Conservation (phyloP, 2,888 invertebrate genomes). For the Litoditis marina region DNA sequence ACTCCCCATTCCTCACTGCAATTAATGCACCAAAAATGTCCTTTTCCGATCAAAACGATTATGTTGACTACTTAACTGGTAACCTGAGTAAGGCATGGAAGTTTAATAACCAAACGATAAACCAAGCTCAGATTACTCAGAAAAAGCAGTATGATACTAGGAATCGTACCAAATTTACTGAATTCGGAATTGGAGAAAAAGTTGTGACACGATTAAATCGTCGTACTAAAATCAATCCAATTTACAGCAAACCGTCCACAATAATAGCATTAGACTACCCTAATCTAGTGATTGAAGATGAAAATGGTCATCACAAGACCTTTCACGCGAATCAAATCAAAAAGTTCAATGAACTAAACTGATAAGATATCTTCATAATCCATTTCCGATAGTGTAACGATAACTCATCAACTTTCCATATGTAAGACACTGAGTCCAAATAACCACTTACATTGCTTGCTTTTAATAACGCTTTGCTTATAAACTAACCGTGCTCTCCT, state of each 20-base stretch:
- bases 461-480: too few relatives aligned
- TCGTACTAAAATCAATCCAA: neutral
- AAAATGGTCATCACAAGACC: neutral
- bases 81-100: neutral
- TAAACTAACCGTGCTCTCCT: too few relatives aligned
- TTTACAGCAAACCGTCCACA: neutral
- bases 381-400: too few relatives aligned
- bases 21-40: neutral
- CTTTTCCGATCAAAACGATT: neutral
- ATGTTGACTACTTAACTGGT: neutral
- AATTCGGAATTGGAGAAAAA: neutral
- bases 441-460: too few relatives aligned
- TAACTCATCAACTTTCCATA: too few relatives aligned
- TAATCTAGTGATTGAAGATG: neutral
- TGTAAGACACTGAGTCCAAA: too few relatives aligned
- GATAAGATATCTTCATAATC: too few relatives aligned
- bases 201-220: neutral
- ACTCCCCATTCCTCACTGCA: neutral
- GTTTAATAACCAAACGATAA: neutral
- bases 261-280: neutral
- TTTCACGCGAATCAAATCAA: neutral
- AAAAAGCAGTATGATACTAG: neutral
- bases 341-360: too few relatives aligned
- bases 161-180: neutral
- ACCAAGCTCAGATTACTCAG: neutral